Percentiles rank a stretch among this genome's conserved stretches.
Evolutionary conservation across 2,888 invertebrate genomes (phyloP).

Genomic region (Antheraea yamamai): DNA sequence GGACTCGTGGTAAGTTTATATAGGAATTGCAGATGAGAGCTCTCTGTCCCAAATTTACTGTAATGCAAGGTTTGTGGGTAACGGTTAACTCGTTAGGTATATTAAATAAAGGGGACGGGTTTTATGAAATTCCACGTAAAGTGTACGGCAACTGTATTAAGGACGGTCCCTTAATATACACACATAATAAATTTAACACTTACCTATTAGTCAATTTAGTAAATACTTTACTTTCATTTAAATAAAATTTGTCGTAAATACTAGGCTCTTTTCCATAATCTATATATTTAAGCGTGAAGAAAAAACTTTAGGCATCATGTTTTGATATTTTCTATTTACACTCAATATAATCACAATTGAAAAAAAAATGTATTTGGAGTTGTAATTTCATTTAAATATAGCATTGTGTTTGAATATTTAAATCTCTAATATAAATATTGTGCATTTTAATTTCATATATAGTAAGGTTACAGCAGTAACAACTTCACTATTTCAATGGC

Average conservation of each 20-base stretch:
- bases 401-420: too few relatives aligned
- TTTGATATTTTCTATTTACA: too few relatives aligned
- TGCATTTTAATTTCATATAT: too few relatives aligned
- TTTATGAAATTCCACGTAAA: conserved; percentile 53
- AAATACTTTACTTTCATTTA: conserved; percentile 5
- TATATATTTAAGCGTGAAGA: not conserved
- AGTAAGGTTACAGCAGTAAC: too few relatives aligned
- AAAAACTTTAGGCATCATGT: not conserved
- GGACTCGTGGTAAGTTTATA: conserved; percentile 27
- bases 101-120: conserved; percentile 59
- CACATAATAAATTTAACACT: conserved; percentile 35
- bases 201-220: conserved; percentile 10
- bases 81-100: conserved; percentile 51
- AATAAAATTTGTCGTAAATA: not conserved
- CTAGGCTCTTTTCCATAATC: not conserved
- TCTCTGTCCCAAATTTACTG: conserved; percentile 39
- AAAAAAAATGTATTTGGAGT: too few relatives aligned
- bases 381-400: too few relatives aligned
- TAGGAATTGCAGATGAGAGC: conserved; percentile 28
- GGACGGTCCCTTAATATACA: conserved; percentile 40
- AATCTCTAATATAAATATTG: too few relatives aligned
- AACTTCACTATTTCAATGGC: too few relatives aligned
- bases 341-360: too few relatives aligned
- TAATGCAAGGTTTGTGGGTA: conserved; percentile 40
- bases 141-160: conserved; percentile 48